These are phyloP conservation scores for Oxycera nigricornis DNA, from an alignment of 2,888 invertebrate species.

Conservation along the genomic window DNA sequence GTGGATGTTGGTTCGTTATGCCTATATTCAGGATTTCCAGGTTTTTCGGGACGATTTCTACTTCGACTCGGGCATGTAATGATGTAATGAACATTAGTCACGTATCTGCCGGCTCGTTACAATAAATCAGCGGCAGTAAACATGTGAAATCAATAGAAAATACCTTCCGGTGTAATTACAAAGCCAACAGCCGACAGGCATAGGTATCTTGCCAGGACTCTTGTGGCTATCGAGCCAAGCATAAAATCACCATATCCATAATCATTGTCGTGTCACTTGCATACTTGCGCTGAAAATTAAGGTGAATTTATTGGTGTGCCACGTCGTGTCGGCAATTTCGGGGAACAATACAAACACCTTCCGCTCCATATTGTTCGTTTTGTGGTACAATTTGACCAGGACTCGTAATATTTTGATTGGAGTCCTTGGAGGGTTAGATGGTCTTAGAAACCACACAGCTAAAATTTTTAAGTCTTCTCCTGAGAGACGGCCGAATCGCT, in stretches of 20 bases:
- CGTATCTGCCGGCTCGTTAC: conserved; percentile 39
- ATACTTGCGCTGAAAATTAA: conserved; percentile 21
- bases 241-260: not conserved
- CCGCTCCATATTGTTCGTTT: conserved; percentile 29
- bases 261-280: conserved; percentile 1
- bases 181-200: conserved; percentile 6
- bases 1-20: not conserved
- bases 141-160: conserved; percentile 39
- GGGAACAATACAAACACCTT: conserved; percentile 15
- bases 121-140: conserved; percentile 39
- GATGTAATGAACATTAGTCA: conserved; percentile 39
- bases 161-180: conserved; percentile 39
- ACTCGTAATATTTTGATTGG: not conserved
- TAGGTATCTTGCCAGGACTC: conserved; percentile 9
- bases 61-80: conserved; percentile 20
- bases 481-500: too few species aligned
- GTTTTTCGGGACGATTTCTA: not conserved
- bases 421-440: not conserved
- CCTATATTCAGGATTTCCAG: conserved; percentile 21
- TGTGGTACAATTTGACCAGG: not conserved
- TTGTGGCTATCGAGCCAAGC: not conserved
- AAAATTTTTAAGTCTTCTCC: too few species aligned
- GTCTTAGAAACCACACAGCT: too few species aligned
- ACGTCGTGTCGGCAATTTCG: conserved; percentile 10
- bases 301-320: conserved; percentile 24